Base-by-base conservation (phyloP, 1,140 invertebrate species). In the Bombus difficillimus region DNA sequence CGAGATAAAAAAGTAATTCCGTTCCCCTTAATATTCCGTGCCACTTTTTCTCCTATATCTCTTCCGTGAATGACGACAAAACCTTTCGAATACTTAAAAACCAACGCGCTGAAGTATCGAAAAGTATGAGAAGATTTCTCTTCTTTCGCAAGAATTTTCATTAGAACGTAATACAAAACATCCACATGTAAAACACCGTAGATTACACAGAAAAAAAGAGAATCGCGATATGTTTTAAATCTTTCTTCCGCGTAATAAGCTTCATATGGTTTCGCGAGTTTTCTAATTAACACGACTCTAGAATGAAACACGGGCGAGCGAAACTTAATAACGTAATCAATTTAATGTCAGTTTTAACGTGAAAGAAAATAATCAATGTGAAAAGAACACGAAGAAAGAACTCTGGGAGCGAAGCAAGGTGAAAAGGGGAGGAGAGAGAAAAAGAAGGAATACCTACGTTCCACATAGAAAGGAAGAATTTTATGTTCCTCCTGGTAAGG, bases 1-100 rank as follows among this genome's bases (percentile, higher is more conserved):
- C 53, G 32, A 85, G 76, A 85, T 85, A 80, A 85, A 85, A 85
- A 80, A 64, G 76, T 84, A 84, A 84, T 84, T 84, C 76, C 76
- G 10, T 34, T 43, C 72, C 71, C 34, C 66, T 84, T 84, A 72
- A 84, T 84, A 84, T 84, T 84, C 82, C 76, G 15, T 4, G 53
- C 39, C 39, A 34, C 66, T 41, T 72, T 18, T 39, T 25, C 75
- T 34, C 66, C 47, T 71, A 79, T 59, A 79, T 79, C 71, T 79
- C 64, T 57, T 28, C 9, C 66, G 2, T 66, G 66, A 71, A 37
- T 39, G 53, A 32, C 32, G 66, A 79, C 75, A 72, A 79, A 79
- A 57, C n/a, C 82, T 84, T 71, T 9, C 37, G 64, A 59, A 79
- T 79, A 71, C 53, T 71, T 71, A 18, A 71, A 84, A 59, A 71